Percentiles rank a stretch among this genome's conserved stretches.
Conservation (phyloP, 92 coral and sea anemone genomes). For the Heliopora coerulea region DNA sequence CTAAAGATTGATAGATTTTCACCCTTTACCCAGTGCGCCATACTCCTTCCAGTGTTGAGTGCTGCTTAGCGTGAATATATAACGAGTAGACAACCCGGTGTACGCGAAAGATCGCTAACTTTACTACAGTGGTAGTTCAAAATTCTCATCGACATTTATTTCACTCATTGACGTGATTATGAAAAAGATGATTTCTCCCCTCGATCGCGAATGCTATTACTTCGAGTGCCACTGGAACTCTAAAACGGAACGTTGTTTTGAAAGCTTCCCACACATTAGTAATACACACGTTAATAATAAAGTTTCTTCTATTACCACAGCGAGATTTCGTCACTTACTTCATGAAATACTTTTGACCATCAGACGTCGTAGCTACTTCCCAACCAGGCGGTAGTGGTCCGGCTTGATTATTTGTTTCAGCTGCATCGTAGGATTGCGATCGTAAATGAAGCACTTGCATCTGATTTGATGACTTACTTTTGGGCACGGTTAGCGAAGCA, state of each 20-base stretch:
- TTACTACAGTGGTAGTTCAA: not conserved
- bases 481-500: slow-evolving; percentile 87
- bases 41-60: slow-evolving; percentile 35
- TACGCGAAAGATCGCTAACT: not conserved
- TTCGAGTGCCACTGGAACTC: slow-evolving; percentile 6
- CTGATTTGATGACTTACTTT: slow-evolving; percentile 68
- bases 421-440: slow-evolving; percentile 77
- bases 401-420: slow-evolving; percentile 66
- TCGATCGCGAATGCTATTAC: not conserved
- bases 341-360: slow-evolving; percentile 91
- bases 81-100: slow-evolving; percentile 1
- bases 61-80: slow-evolving; percentile 24
- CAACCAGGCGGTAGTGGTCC: slow-evolving; percentile 93
- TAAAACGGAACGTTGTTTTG: slow-evolving; percentile 6
- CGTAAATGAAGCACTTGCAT: slow-evolving; percentile 65
- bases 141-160: not conserved
- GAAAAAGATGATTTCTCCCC: not conserved
- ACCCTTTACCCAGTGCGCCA: slow-evolving; percentile 5
- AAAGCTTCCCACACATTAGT: slow-evolving; percentile 45
- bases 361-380: slow-evolving; percentile 84
- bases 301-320: slow-evolving; percentile 1
- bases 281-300: slow-evolving; percentile 13
- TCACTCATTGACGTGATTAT: not conserved
- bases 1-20: not conserved
- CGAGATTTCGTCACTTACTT: slow-evolving; percentile 70